Conservation (phyloP, 2,113 vertebrate genomes). For the Piprites chloris region DNA sequence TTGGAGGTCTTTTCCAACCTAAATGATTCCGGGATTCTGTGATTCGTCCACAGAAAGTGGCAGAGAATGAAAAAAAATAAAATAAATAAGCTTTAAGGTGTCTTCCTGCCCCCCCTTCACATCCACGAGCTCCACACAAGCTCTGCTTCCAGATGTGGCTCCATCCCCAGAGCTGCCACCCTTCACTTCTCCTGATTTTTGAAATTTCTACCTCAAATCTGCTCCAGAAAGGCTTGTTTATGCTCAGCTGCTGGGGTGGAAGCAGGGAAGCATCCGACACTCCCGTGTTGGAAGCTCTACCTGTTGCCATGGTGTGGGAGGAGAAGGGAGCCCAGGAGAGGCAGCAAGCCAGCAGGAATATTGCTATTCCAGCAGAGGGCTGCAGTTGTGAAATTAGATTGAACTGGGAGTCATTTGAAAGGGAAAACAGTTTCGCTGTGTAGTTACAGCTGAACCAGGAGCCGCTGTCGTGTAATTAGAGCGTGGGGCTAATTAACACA, state of each 20-base stretch:
- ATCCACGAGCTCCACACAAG: rapidly evolving
- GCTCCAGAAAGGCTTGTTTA: neutral
- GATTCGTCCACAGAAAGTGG: neutral
- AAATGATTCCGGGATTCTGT: neutral
- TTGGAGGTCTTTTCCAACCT: neutral
- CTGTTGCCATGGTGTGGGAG: neutral
- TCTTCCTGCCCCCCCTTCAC: neutral
- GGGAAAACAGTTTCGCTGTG: conserved; percentile 63
- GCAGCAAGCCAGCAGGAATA: neutral
- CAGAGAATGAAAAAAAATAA: neutral
- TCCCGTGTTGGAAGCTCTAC: neutral
- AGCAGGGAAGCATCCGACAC: neutral
- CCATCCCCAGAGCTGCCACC: neutral
- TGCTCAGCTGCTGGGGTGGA: neutral
- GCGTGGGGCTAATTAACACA: conserved; percentile 32
- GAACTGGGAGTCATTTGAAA: conserved; percentile 39
- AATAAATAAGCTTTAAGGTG: rapidly evolving
- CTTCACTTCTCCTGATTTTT: neutral
- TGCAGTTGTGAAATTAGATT: neutral
- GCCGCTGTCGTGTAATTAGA: conserved; percentile 62
- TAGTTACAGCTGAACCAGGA: conserved; percentile 56
- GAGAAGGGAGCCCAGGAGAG: neutral
- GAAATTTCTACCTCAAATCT: neutral
- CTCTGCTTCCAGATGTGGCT: rapidly evolving
- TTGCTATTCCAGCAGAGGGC: neutral